phyloP scores from a whole-genome alignment of 2,797 vertebrate species.

The Diplodus puntazzo region DNA sequence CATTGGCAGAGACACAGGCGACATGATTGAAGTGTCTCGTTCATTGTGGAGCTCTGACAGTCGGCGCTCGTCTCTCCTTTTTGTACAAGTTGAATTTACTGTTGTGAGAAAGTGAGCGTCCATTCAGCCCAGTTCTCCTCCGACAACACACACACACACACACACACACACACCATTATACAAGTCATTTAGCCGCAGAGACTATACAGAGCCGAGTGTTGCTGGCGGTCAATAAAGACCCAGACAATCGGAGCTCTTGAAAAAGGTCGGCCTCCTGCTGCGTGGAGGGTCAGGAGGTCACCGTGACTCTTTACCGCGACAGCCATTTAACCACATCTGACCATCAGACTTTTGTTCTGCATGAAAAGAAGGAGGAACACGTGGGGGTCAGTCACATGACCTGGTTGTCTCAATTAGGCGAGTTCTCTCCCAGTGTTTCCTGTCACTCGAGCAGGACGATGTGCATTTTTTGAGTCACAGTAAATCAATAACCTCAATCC shows the following conservation, averaged over 20 bases:
- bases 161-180: not conserved
- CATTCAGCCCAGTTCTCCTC: not conserved
- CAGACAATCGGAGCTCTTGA: constrained; percentile 19
- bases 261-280: constrained; percentile 24
- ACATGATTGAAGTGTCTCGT: too few species aligned
- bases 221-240: constrained; percentile 5
- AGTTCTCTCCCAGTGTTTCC: not conserved
- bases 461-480: not conserved
- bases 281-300: constrained; percentile 32
- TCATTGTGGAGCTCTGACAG: not conserved
- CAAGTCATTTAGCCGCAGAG: constrained; percentile 4
- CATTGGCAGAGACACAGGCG: too few species aligned
- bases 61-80: not conserved
- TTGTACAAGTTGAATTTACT: not conserved
- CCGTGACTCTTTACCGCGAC: not conserved
- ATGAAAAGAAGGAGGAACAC: constrained; percentile 22
- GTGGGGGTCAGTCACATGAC: constrained; percentile 23
- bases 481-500: not conserved
- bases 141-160: constrained; percentile 6
- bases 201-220: constrained; percentile 19
- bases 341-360: constrained; percentile 31
- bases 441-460: not conserved
- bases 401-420: not conserved
- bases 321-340: constrained; percentile 17
- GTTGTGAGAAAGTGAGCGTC: constrained; percentile 16